Evolutionary conservation across 2,888 invertebrate species (phyloP), one percentile per base, ranked within the genome.

Genomic region (Drosophila lutescens): DNA sequence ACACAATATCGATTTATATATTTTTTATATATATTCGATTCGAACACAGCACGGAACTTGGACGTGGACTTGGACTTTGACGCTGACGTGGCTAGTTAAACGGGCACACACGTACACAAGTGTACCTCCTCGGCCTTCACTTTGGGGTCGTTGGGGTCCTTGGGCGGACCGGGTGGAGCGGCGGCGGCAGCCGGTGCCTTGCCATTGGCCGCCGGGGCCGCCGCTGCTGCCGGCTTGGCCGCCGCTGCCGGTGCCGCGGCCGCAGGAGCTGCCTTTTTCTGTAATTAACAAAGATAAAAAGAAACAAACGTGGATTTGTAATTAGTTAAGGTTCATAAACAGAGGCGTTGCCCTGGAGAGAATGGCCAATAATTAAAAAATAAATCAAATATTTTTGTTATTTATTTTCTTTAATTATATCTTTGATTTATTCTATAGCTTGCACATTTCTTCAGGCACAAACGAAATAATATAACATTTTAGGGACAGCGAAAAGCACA

Each of bases 91-190:
- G 58, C 50, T 43, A 30, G 36, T 34, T 32, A 20, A 66, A 71
- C 71, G 67, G 73, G 59, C 67, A 73, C 67, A 71, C 71, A 71
- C 88, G 85, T 86, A 86, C 85, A 86, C 85, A 86, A 83, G 79
- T 86, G 85, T 91, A 91, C 91, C 91, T 91, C 91, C 82, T 91
- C 91, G 69, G 79, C 80, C 79, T 90, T 91, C 68, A 86, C 88
- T 86, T 89, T 88, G 9, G 91, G 90, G 77, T 90, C 90, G 57
- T 90, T 90, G 54, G 90, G 89, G 77, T 90, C 90, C 85, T 89
- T 91, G 53, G 91, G 90, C 47, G 90, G 89, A 13, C 86, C 89
- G 32, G 90, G 87, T 46, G 90, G 86, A 15, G 89, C 88, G 32
- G 89, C 86, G 13, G 86, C 86, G 13, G 86, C 78, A 12, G 80